Percentiles rank a stretch among this genome's conserved stretches.
These are phyloP conservation scores for Cyphomyrmex costatus DNA, from an alignment of 1,140 invertebrate genomes.

Conservation along the genomic window DNA sequence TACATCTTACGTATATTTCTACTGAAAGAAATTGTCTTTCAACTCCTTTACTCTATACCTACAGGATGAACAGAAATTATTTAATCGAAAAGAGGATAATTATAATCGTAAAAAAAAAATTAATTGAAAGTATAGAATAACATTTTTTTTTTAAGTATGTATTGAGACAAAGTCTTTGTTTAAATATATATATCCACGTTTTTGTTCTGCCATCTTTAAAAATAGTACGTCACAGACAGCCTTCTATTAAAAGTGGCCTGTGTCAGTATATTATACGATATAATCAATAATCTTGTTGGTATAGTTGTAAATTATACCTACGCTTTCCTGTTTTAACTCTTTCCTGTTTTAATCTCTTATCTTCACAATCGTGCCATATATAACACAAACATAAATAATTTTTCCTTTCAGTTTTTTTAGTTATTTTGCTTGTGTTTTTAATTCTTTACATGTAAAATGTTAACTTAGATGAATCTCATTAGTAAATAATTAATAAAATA, in stretches of 20 bases:
- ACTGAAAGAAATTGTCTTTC: not conserved
- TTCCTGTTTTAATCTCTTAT: constrained; percentile 27
- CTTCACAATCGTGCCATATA: not conserved
- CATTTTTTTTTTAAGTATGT: not conserved
- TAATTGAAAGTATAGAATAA: not conserved
- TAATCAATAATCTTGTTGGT: constrained; percentile 41
- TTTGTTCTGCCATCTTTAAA: constrained; percentile 9
- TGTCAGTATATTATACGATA: constrained; percentile 8
- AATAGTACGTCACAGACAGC: constrained; percentile 40
- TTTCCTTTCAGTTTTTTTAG: not conserved
- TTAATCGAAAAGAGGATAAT: not conserved
- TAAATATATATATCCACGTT: constrained; percentile 15
- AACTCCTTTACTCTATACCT: not conserved
- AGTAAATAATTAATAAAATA: not conserved
- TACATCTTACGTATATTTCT: not conserved
- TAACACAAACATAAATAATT: constrained; percentile 35
- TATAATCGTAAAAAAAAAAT: not conserved
- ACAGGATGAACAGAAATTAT: not conserved
- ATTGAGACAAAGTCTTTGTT: not conserved
- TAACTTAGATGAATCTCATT: not conserved
- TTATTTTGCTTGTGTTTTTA: not conserved
- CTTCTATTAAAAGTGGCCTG: constrained; percentile 42
- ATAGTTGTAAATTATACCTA: constrained; percentile 27
- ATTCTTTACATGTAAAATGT: not conserved
- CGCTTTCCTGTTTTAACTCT: constrained; percentile 20